Evolutionary conservation across 2,113 vertebrate species (phyloP).

Genomic region (Campylorhamphus procurvoides): DNA sequence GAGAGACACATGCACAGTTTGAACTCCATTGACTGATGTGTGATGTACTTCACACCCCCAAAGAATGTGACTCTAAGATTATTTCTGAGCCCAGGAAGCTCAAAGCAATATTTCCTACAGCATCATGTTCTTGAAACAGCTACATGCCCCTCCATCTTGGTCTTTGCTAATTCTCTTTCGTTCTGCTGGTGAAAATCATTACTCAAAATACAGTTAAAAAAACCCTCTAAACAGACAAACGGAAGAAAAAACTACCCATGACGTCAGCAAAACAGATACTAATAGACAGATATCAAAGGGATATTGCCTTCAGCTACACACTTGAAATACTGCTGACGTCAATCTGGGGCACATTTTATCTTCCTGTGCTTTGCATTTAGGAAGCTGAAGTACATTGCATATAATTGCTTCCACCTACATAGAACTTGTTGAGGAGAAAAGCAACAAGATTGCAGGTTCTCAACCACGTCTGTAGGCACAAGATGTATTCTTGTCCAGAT

Average conservation of each 20-base stretch:
- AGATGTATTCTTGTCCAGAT: not conserved
- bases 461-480: not conserved
- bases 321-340: conserved; percentile 48
- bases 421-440: conserved; percentile 31
- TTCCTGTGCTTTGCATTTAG: conserved; percentile 51
- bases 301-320: not conserved
- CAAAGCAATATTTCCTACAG: not conserved
- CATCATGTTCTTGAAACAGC: not conserved
- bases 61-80: not conserved
- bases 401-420: conserved; percentile 66
- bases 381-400: conserved; percentile 42
- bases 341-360: conserved; percentile 39
- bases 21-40: not conserved
- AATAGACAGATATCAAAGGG: conserved; percentile 31
- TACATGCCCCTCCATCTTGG: fast-evolving
- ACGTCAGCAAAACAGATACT: conserved; percentile 19
- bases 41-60: not conserved
- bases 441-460: conserved; percentile 46
- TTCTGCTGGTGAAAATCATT: not conserved
- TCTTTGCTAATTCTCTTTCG: not conserved
- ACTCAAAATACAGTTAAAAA: not conserved
- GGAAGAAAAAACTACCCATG: not conserved
- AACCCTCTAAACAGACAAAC: not conserved
- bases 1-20: not conserved
- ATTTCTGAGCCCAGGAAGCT: not conserved